Evolutionary conservation across 1,140 invertebrate genomes (phyloP).

Genomic region (Panulirus ornatus): DNA sequence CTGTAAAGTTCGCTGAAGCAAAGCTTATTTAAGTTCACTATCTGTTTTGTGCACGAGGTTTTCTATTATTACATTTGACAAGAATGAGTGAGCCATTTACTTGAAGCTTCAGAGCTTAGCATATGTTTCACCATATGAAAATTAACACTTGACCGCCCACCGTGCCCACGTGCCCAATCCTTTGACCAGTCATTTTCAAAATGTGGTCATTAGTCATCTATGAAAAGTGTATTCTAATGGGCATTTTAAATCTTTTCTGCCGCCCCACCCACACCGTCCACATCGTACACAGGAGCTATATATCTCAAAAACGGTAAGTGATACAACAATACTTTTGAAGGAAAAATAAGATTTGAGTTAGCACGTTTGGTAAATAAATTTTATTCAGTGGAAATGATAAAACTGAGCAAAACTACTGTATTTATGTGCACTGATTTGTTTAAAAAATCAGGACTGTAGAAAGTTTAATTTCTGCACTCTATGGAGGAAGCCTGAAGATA

Average conservation of each 20-base stretch:
- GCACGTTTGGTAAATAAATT: conserved; percentile 50
- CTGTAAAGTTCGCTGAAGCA: conserved; percentile 46
- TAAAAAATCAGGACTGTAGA: too few species aligned
- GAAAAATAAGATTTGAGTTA: conserved; percentile 53
- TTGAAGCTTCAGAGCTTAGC: conserved; percentile 50
- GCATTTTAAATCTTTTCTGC: conserved; percentile 71
- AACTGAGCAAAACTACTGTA: conserved; percentile 49
- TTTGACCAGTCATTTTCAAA: conserved; percentile 71
- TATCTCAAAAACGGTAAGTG: conserved; percentile 71
- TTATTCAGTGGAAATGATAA: conserved; percentile 16
- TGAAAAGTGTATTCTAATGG: conserved; percentile 69
- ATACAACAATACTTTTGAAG: conserved; percentile 53
- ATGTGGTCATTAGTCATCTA: conserved; percentile 63
- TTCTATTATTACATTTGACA: conserved; percentile 47
- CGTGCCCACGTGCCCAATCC: conserved; percentile 54
- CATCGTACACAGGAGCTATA: conserved; percentile 69
- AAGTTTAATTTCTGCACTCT: too few species aligned
- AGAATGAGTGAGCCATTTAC: conserved; percentile 49
- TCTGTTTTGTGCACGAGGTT: conserved; percentile 44
- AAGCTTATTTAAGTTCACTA: conserved; percentile 56
- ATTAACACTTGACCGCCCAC: conserved; percentile 52
- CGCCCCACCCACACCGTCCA: conserved; percentile 59
- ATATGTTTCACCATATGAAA: conserved; percentile 59
- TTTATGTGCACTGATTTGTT: conserved; percentile 41
- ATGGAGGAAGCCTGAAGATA: too few species aligned